These are phyloP conservation scores for Macrophya alboannulata DNA, from an alignment of 2,888 invertebrate genomes.

Conservation along the genomic window DNA sequence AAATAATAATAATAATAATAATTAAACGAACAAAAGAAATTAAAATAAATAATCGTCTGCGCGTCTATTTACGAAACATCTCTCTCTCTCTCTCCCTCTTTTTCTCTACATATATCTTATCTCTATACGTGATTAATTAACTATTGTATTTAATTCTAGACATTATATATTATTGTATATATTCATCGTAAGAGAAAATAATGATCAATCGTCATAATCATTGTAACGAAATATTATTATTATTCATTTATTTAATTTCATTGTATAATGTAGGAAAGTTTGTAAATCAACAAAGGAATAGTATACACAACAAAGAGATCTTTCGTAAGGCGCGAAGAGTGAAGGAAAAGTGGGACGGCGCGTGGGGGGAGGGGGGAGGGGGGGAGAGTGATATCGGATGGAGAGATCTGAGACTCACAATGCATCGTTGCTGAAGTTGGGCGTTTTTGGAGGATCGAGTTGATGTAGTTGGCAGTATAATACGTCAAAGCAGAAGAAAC, in stretches of 20 bases:
- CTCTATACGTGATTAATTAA: neutral
- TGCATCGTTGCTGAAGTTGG: slow-evolving; percentile 96
- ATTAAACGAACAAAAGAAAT: slow-evolving; percentile 50
- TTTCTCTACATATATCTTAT: neutral
- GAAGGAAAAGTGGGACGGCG: slow-evolving; percentile 52
- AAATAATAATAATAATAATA: slow-evolving; percentile 46
- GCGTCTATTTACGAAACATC: neutral
- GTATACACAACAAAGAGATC: slow-evolving; percentile 38
- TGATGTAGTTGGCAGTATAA: slow-evolving; percentile 96
- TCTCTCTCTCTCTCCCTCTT: neutral
- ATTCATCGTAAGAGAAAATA: too few species aligned
- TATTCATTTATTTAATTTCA: neutral
- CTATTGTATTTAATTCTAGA: neutral
- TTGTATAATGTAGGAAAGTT: neutral
- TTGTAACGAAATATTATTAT: neutral
- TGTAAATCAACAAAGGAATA: slow-evolving; percentile 24
- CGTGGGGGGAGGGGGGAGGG: neutral
- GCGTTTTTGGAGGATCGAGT: slow-evolving; percentile 94
- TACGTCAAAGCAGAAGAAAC: slow-evolving; percentile 99
- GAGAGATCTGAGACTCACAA: slow-evolving; percentile 87
- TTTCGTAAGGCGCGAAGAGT: neutral
- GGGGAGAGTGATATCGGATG: neutral
- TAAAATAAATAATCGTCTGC: neutral
- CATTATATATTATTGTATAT: too few species aligned
- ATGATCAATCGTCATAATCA: neutral